Conservation (phyloP, 2,113 vertebrate species). For the Piprites chloris region DNA sequence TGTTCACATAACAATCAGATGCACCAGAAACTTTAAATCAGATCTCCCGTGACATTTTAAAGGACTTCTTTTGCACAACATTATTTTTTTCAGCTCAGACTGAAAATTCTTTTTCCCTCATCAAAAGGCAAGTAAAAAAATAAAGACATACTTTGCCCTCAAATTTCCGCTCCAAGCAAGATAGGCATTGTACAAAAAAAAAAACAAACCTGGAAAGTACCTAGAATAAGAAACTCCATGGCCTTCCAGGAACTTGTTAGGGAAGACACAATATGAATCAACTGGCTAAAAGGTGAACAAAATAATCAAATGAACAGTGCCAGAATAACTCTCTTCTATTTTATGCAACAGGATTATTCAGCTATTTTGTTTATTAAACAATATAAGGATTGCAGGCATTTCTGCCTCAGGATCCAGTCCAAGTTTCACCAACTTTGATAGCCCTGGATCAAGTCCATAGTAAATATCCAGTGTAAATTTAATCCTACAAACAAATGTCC, state of each 20-base stretch:
- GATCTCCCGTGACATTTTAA: neutral
- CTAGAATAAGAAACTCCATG: neutral
- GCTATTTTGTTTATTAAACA: conserved; percentile 53
- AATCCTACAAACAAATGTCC: conserved; percentile 18
- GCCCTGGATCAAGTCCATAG: conserved; percentile 39
- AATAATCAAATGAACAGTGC: conserved; percentile 5
- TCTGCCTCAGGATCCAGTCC: conserved; percentile 26
- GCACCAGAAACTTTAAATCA: neutral
- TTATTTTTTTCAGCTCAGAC: neutral
- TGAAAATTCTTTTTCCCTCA: neutral
- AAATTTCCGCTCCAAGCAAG: neutral
- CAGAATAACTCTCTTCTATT: neutral
- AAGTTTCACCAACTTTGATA: conserved; percentile 34
- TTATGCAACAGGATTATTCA: conserved; percentile 16
- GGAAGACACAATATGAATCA: neutral
- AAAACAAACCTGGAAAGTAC: neutral
- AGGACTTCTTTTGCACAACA: neutral
- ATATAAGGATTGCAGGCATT: conserved; percentile 17
- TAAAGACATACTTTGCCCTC: neutral
- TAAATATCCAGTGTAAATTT: conserved; percentile 35
- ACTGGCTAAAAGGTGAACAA: neutral
- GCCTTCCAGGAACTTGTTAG: neutral
- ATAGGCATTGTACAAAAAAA: neutral
- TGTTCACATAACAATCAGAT: neutral
- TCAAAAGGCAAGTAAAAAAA: neutral